Conservation (phyloP, 2,113 vertebrate species). For the Eidolon helvum region DNA sequence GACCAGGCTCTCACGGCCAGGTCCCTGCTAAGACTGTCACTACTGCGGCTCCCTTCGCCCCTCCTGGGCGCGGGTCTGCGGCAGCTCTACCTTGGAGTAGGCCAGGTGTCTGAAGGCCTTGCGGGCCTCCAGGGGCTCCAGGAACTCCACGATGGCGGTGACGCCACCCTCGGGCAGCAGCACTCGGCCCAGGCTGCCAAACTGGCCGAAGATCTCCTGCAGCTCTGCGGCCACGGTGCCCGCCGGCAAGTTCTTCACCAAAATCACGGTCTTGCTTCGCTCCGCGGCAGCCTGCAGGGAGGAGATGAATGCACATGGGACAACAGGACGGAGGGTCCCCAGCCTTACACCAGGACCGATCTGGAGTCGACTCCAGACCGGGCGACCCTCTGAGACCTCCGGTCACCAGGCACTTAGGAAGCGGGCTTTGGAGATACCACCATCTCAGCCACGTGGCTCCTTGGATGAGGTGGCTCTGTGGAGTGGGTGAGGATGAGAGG, state of each 20-base stretch:
- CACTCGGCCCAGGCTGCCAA: conserved; percentile 92
- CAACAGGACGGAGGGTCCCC: rapidly evolving
- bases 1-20: rapidly evolving
- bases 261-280: conserved; percentile 91
- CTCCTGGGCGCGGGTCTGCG: rapidly evolving
- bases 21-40: rapidly evolving
- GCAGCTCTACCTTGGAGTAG: conserved; percentile 91
- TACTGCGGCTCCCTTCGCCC: rapidly evolving
- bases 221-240: conserved; percentile 83
- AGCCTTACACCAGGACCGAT: background rate
- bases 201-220: conserved; percentile 86
- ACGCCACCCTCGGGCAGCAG: conserved; percentile 93
- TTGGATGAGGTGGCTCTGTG: rapidly evolving
- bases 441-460: rapidly evolving
- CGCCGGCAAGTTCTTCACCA: conserved; percentile 95
- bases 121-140: conserved; percentile 94
- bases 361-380: rapidly evolving
- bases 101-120: conserved; percentile 92
- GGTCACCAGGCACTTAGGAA: background rate
- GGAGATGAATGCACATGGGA: rapidly evolving
- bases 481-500: no score
- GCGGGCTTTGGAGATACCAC: rapidly evolving
- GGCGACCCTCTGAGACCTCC: rapidly evolving
- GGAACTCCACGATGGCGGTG: conserved; percentile 94
- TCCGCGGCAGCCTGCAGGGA: conserved; percentile 85